Evolutionary conservation across 2,113 vertebrate genomes (phyloP).

Genomic region (Misgurnus anguillicaudatus): DNA sequence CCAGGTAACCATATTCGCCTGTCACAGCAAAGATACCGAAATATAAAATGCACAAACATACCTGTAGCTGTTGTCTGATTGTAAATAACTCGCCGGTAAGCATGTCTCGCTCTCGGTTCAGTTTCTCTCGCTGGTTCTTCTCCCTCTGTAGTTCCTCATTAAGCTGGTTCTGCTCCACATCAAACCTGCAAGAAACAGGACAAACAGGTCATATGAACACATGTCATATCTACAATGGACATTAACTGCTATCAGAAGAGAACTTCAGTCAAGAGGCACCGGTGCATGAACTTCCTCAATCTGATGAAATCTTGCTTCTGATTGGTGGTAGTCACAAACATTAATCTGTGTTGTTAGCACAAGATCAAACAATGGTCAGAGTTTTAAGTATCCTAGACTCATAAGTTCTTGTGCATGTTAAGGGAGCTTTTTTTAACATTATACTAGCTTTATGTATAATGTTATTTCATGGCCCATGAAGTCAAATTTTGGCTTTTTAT

Average conservation of each 20-base stretch:
- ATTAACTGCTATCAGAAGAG: not conserved
- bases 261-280: not conserved
- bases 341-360: not conserved
- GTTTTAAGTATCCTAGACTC: not conserved
- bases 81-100: conserved; percentile 88
- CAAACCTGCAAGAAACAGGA: conserved; percentile 78
- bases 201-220: not conserved
- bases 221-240: not conserved
- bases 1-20: no score
- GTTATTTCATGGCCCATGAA: not conserved
- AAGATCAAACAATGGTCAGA: not conserved
- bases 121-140: conserved; percentile 84
- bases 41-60: conserved; percentile 47
- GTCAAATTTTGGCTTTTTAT: no score
- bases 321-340: not conserved
- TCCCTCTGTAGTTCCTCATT: conserved; percentile 90
- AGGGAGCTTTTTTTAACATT: not conserved
- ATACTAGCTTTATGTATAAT: not conserved
- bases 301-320: not conserved
- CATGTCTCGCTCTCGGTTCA: conserved; percentile 87
- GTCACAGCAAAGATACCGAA: no score
- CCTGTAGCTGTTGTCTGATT: conserved; percentile 92
- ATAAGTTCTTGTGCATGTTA: not conserved
- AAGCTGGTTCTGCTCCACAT: conserved; percentile 88
- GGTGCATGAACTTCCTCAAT: not conserved